Conservation (phyloP, 2,888 invertebrate genomes). For the Pseudococcus jackbeardsleyi region DNA sequence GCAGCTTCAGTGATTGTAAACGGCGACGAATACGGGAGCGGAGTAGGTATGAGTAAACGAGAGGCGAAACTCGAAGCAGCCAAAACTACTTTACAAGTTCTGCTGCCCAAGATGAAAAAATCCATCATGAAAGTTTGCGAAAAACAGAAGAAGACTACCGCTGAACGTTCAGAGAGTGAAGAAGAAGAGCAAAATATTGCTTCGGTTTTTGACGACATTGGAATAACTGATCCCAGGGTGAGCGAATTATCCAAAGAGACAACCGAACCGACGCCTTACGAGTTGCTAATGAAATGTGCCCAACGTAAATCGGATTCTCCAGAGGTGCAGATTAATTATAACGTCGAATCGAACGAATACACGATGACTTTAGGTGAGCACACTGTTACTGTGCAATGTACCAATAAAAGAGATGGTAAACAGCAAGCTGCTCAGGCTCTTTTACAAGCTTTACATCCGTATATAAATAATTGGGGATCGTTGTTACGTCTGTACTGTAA, state of each 20-base stretch:
- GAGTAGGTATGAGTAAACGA: constrained; percentile 95
- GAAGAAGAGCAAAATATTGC: constrained; percentile 56
- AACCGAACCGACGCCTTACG: constrained; percentile 95
- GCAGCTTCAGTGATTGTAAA: constrained; percentile 93
- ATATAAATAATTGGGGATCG: constrained; percentile 95
- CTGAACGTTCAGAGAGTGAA: constrained; percentile 69
- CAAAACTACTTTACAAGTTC: constrained; percentile 83
- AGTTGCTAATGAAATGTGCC: constrained; percentile 91
- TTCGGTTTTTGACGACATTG: constrained; percentile 85
- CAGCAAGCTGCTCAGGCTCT: constrained; percentile 96
- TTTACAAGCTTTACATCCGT: constrained; percentile 88
- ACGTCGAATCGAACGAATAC: constrained; percentile 92
- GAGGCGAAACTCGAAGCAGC: constrained; percentile 96
- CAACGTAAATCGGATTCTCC: constrained; percentile 93
- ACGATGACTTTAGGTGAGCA: constrained; percentile 96
- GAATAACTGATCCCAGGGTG: constrained; percentile 93
- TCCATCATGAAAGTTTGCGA: constrained; percentile 15
- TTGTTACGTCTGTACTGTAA: constrained; percentile 89
- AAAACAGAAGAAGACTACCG: constrained; percentile 71
- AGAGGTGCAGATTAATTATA: constrained; percentile 88
- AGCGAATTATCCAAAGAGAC: constrained; percentile 96
- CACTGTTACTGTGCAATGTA: constrained; percentile 89
- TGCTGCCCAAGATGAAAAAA: constrained; percentile 60
- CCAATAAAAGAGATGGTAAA: constrained; percentile 96
- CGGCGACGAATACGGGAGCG: constrained; percentile 93